These are phyloP conservation scores for Urosaurus nigricauda DNA, from an alignment of 2,797 vertebrate species.

Conservation along the genomic window DNA sequence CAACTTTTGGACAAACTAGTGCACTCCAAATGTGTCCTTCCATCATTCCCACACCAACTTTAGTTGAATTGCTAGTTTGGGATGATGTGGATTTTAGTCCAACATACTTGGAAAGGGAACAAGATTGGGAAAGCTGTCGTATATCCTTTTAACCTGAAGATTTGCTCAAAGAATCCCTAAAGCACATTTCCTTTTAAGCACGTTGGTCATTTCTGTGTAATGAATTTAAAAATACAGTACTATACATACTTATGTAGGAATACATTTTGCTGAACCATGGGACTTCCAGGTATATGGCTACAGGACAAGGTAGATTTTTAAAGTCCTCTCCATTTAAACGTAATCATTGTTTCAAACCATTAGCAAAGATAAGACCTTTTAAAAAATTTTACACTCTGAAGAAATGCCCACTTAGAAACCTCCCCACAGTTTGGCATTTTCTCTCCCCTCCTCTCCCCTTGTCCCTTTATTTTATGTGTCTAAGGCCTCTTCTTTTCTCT, in stretches of 20 bases:
- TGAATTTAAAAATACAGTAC: background rate
- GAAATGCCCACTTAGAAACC: constrained; percentile 18
- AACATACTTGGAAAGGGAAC: background rate
- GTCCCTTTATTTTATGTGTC: background rate
- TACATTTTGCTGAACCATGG: background rate
- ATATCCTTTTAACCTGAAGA: background rate
- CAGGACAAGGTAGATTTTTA: background rate
- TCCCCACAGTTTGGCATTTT: background rate
- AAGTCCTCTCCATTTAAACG: background rate
- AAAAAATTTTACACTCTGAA: background rate
- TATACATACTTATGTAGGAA: background rate
- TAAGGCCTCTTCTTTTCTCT: too few relatives aligned
- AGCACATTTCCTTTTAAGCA: background rate
- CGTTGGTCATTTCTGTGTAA: background rate
- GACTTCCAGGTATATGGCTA: background rate
- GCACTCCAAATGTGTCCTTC: background rate
- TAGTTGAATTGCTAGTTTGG: too few relatives aligned
- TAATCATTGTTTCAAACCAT: background rate
- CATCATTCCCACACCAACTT: background rate
- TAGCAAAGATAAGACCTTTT: constrained; percentile 22
- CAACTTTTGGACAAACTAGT: background rate
- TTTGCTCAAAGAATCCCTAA: background rate
- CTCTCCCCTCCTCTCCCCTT: too few relatives aligned
- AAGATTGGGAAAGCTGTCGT: background rate
- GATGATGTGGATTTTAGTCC: too few relatives aligned